Evolutionary conservation across 2,113 vertebrate genomes (phyloP).

Genomic region (Mastomys coucha): DNA sequence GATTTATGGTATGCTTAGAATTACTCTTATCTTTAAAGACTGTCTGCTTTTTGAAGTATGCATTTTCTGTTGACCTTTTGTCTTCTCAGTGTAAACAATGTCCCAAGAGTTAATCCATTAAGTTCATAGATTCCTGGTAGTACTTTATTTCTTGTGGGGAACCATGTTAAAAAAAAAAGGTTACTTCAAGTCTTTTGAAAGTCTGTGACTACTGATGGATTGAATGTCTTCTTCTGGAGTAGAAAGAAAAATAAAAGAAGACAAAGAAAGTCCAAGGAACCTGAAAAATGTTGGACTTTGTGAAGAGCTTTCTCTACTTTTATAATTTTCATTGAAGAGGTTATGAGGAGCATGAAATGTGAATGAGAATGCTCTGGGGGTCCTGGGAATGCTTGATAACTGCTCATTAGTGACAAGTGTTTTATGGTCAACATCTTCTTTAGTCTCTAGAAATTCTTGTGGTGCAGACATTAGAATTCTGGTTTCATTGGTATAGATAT

Average conservation of each 20-base stretch:
- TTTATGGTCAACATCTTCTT: not conserved
- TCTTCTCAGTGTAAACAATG: not conserved
- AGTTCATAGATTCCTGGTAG: not conserved
- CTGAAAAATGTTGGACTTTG: not conserved
- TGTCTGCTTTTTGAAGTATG: conserved; percentile 13
- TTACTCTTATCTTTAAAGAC: conserved; percentile 23
- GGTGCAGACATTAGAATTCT: not conserved
- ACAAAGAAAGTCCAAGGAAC: not conserved
- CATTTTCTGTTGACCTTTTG: conserved; percentile 1
- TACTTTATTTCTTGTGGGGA: not conserved
- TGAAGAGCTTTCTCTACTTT: not conserved
- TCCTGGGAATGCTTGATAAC: not conserved
- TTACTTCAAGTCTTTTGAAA: not conserved
- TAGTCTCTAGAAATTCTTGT: not conserved
- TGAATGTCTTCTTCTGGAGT: not conserved
- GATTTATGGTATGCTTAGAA: not conserved
- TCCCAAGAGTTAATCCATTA: not conserved
- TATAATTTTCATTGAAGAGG: not conserved
- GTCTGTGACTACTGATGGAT: not conserved
- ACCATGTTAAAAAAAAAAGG: not conserved
- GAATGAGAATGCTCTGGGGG: not conserved
- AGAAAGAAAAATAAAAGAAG: conserved; percentile 28
- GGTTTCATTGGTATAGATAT: not conserved
- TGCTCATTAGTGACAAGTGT: not conserved
- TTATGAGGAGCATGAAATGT: not conserved